Conservation (phyloP, 2,888 invertebrate species). For the Perizoma flavofasciatum region DNA sequence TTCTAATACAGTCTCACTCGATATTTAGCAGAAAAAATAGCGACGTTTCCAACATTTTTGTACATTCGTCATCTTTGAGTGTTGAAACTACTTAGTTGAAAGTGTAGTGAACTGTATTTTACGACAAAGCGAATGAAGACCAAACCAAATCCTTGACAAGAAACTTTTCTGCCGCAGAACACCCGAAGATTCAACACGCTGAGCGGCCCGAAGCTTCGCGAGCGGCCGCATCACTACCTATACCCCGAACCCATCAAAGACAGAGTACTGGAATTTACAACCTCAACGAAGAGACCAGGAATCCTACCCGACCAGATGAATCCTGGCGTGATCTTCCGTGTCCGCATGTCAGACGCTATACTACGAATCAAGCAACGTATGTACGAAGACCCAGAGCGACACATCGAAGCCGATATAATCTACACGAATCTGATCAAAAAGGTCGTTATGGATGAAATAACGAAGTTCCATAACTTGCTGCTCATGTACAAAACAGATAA, state of each 20-base stretch:
- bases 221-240: constrained; percentile 72
- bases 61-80: no score
- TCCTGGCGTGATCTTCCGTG: constrained; percentile 75
- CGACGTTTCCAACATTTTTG: no score
- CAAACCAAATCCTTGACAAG: constrained; percentile 36
- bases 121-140: constrained; percentile 12
- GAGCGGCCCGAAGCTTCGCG: constrained; percentile 67
- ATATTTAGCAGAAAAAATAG: no score
- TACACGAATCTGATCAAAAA: constrained; percentile 77
- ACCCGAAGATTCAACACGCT: constrained; percentile 59
- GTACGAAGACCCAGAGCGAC: constrained; percentile 76
- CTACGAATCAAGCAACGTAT: constrained; percentile 73
- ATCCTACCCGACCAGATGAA: constrained; percentile 77
- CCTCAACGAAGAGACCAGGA: constrained; percentile 64
- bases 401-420: constrained; percentile 76
- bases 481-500: constrained; percentile 77
- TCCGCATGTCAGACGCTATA: constrained; percentile 77
- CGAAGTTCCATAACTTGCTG: constrained; percentile 72
- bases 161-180: constrained; percentile 62
- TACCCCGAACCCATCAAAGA: constrained; percentile 77
- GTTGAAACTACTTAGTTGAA: no score
- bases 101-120: neutral
- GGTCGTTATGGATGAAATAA: constrained; percentile 76
- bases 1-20: no score
- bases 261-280: constrained; percentile 65